Evolutionary conservation across 2,888 invertebrate genomes (phyloP).

Genomic region (Leptinotarsa rubiginosa): DNA sequence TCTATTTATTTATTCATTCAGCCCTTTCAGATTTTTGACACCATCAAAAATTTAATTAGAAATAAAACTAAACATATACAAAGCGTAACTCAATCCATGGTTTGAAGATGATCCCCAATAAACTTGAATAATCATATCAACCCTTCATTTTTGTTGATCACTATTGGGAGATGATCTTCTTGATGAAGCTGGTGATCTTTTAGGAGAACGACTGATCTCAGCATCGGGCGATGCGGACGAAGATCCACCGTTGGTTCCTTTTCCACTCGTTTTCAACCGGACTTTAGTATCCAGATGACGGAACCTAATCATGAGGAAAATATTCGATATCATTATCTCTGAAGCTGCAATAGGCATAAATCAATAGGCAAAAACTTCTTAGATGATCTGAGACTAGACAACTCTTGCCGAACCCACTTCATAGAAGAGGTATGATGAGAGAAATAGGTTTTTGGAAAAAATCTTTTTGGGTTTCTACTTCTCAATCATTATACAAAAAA

Average conservation of each 20-base stretch:
- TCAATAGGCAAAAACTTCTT: background rate
- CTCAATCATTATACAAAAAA: too few relatives aligned
- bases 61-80: background rate
- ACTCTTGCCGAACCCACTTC: too few relatives aligned
- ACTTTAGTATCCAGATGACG: constrained; percentile 90
- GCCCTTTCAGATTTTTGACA: background rate
- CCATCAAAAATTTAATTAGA: background rate
- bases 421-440: too few relatives aligned
- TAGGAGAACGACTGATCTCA: constrained; percentile 68
- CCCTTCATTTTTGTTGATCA: constrained; percentile 11
- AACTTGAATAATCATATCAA: background rate
- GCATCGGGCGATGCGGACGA: constrained; percentile 77
- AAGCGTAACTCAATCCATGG: background rate
- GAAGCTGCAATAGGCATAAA: background rate
- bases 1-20: background rate
- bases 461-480: too few relatives aligned
- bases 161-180: constrained; percentile 43
- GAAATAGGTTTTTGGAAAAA: too few relatives aligned
- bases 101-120: background rate
- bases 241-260: constrained; percentile 67
- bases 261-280: constrained; percentile 73
- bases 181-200: constrained; percentile 66
- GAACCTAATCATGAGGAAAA: constrained; percentile 71
- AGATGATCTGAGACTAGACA: too few relatives aligned
- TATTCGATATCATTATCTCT: background rate